Evolutionary conservation across 2,888 invertebrate genomes (phyloP).

Genomic region (Perizoma flavofasciatum): DNA sequence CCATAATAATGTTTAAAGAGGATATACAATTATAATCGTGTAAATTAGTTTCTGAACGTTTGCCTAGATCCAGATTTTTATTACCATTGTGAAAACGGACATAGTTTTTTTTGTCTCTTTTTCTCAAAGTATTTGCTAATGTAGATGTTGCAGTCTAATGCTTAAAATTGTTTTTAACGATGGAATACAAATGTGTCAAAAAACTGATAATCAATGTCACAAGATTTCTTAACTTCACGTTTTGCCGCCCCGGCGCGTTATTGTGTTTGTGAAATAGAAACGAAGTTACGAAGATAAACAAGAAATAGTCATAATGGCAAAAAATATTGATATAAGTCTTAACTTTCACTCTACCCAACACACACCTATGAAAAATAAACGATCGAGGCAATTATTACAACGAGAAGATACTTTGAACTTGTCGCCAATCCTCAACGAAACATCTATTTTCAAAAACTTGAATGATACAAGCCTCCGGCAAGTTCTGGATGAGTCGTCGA

Average conservation of each 20-base stretch:
- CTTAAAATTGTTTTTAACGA: not conserved
- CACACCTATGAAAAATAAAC: conserved; percentile 67
- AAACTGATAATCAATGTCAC: no score
- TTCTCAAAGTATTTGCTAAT: not conserved
- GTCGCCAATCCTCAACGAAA: conserved; percentile 75
- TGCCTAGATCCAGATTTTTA: not conserved
- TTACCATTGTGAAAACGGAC: not conserved
- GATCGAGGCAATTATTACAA: conserved; percentile 61
- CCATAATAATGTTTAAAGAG: no score
- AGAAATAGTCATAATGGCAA: conserved; percentile 19
- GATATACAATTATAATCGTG: not conserved
- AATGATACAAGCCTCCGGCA: conserved; percentile 76
- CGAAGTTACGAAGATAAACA: no score
- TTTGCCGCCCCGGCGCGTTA: conserved; percentile 13
- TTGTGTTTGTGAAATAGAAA: not conserved
- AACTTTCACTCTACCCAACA: conserved; percentile 66
- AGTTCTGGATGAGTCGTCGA: conserved; percentile 73
- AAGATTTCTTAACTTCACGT: no score
- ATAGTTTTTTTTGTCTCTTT: not conserved
- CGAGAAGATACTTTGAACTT: conserved; percentile 74
- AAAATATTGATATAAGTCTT: conserved; percentile 60
- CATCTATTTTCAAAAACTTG: conserved; percentile 74
- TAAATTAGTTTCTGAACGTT: not conserved
- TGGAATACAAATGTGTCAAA: not conserved
- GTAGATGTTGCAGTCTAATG: not conserved